phyloP scores from a whole-genome alignment of 23 tunicate genomes.

The Styela clava region DNA sequence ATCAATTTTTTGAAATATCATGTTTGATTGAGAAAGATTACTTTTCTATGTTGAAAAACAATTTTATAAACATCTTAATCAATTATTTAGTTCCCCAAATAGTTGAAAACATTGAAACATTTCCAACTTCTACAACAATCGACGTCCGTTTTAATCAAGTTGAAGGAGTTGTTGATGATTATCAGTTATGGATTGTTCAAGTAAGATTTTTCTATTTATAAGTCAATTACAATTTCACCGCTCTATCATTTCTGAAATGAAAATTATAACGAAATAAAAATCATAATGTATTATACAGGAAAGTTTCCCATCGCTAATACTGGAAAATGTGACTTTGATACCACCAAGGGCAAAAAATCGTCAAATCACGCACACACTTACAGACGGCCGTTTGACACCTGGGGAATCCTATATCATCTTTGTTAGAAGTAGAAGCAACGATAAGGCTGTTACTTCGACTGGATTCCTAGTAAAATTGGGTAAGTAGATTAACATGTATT shows the following conservation, averaged over 20 bases:
- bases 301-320: background rate
- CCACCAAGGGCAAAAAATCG: background rate
- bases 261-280: no score
- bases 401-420: background rate
- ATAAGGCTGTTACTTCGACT: background rate
- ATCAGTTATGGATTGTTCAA: background rate
- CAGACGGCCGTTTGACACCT: background rate
- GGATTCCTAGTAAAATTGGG: background rate
- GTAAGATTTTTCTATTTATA: background rate
- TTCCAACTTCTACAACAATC: slow-evolving; percentile 15
- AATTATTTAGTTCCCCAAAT: slow-evolving; percentile 30
- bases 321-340: background rate
- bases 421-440: background rate
- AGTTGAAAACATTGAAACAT: slow-evolving; percentile 3
- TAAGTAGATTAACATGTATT: no score
- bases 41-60: no score
- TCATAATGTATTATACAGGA: no score
- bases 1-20: no score
- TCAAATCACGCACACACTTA: background rate
- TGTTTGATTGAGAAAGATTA: no score
- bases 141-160: slow-evolving; percentile 19
- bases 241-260: background rate
- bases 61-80: no score
- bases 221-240: background rate
- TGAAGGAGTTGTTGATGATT: slow-evolving; percentile 30